phyloP scores from a whole-genome alignment of 2,113 vertebrate species.

The Eulemur macaco region DNA sequence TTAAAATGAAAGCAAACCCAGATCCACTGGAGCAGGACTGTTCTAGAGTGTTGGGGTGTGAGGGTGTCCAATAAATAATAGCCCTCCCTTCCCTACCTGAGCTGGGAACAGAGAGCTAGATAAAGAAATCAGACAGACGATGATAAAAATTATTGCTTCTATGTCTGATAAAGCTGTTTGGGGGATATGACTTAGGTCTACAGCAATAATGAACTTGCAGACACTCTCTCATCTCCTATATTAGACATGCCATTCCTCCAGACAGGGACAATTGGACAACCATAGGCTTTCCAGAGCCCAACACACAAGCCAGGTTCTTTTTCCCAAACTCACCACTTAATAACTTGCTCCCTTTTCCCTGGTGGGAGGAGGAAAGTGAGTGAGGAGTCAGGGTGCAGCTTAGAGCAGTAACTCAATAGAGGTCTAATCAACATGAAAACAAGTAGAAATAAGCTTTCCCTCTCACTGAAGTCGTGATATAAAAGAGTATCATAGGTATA shows the following conservation, averaged over 20 bases:
- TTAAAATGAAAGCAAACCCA: constrained; percentile 13
- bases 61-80: background rate
- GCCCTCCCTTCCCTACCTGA: background rate
- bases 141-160: background rate
- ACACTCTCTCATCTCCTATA: background rate
- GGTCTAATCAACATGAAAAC: background rate
- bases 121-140: background rate
- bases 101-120: background rate
- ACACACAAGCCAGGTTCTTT: background rate
- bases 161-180: constrained; percentile 3
- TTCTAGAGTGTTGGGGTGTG: background rate
- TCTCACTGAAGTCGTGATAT: background rate
- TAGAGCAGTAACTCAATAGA: background rate
- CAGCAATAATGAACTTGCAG: background rate
- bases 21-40: background rate
- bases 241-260: background rate
- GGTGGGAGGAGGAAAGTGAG: background rate
- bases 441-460: background rate
- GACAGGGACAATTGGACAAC: background rate
- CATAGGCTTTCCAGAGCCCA: background rate
- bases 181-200: background rate
- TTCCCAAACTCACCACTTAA: background rate
- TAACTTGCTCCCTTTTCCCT: background rate
- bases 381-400: background rate
- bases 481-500: background rate